These are phyloP conservation scores for Hirtodrosophila trivittata DNA, from an alignment of 2,888 invertebrate species.

Conservation along the genomic window DNA sequence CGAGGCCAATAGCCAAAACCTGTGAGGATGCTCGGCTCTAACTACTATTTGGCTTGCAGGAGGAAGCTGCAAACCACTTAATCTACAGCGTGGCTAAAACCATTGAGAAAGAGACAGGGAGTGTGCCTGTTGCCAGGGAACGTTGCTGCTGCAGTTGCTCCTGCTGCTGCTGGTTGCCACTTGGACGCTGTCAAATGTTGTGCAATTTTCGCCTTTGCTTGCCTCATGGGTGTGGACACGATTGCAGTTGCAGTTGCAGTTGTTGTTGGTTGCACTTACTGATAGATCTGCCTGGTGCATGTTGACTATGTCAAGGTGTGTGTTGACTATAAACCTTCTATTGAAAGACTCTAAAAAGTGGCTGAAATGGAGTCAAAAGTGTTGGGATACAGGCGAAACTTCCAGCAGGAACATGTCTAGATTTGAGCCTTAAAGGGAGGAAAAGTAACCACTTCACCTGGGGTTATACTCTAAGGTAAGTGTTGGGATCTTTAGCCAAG, in stretches of 20 bases:
- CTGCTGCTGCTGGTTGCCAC: constrained; percentile 28
- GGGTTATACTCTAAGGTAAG: too few species aligned
- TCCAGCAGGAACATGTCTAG: too few species aligned
- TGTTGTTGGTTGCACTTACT: constrained; percentile 1
- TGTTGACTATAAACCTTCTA: background rate
- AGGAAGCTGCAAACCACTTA: constrained; percentile 62
- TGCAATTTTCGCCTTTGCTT: constrained; percentile 57
- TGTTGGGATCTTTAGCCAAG: too few species aligned
- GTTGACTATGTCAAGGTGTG: background rate
- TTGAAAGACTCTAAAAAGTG: too few species aligned
- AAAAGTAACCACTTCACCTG: too few species aligned
- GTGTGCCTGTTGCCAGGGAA: background rate
- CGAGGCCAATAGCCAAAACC: constrained; percentile 1
- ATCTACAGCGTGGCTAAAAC: constrained; percentile 54
- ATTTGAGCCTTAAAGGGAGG: too few species aligned
- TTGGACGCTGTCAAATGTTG: constrained; percentile 59
- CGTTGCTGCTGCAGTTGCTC: too few species aligned
- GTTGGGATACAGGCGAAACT: too few species aligned
- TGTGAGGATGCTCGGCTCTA: too few species aligned
- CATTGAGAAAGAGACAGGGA: constrained; percentile 30
- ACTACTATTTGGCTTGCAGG: background rate
- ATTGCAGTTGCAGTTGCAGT: constrained; percentile 17
- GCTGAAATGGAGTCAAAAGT: too few species aligned
- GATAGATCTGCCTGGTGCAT: background rate
- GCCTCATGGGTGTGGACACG: constrained; percentile 48